Conservation (phyloP, 2,797 vertebrate species). For the Alcedo atthis region DNA sequence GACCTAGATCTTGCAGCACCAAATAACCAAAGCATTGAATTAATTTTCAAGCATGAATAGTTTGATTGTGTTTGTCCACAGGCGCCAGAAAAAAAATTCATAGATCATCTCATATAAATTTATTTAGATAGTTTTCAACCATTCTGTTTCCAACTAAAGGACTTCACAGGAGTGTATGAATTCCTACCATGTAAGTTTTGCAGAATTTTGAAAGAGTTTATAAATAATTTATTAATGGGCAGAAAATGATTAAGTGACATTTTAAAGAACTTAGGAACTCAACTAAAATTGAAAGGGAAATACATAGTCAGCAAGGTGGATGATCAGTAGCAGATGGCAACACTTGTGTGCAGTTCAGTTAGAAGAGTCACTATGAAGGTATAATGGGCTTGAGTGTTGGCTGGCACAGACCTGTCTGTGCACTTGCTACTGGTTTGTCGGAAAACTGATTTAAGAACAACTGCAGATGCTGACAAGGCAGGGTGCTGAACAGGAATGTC, state of each 20-base stretch:
- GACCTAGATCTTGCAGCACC: not conserved
- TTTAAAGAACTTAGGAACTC: not conserved
- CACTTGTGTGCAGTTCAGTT: not conserved
- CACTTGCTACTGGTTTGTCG: not conserved
- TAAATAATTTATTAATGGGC: not conserved
- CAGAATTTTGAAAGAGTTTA: not conserved
- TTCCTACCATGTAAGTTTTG: not conserved
- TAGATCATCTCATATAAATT: not conserved
- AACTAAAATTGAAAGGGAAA: not conserved
- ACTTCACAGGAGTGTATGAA: not conserved
- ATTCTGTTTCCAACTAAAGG: not conserved
- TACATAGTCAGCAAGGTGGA: not conserved
- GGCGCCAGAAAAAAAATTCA: not conserved
- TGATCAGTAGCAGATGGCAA: too few species aligned
- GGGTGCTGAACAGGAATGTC: not conserved
- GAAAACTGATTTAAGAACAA: not conserved
- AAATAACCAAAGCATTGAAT: not conserved
- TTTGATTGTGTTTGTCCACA: not conserved
- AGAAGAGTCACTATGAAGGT: not conserved
- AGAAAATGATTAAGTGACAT: not conserved
- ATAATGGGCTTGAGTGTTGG: not conserved
- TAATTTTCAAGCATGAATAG: not conserved
- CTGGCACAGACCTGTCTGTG: not conserved
- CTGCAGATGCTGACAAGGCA: not conserved
- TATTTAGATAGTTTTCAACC: not conserved